phyloP scores from a whole-genome alignment of 2,888 invertebrate genomes.

The Clivina fossor region DNA sequence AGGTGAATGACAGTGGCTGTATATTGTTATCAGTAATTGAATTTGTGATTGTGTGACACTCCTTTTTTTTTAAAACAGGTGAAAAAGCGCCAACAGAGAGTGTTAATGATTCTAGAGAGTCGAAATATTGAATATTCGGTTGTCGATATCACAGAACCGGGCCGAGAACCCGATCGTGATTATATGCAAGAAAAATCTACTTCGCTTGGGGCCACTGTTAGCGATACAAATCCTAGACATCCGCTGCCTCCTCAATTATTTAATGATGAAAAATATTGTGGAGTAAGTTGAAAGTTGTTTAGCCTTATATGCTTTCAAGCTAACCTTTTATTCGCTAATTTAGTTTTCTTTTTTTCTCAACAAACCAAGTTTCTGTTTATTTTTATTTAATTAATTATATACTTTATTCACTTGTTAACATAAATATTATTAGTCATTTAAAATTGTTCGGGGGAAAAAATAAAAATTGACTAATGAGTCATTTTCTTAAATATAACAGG shows the following conservation, averaged over 20 bases:
- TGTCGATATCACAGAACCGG: conserved; percentile 94
- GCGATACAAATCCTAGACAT: conserved; percentile 73
- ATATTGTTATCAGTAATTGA: conserved; percentile 11
- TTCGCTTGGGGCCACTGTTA: conserved; percentile 71
- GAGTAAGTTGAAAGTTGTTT: conserved; percentile 62
- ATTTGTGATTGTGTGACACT: conserved; percentile 16
- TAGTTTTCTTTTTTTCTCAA: no score
- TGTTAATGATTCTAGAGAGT: conserved; percentile 90
- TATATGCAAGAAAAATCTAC: conserved; percentile 90
- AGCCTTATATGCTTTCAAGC: neutral
- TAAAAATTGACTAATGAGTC: no score
- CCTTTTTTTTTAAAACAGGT: conserved; percentile 63
- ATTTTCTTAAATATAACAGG: conserved; percentile 15
- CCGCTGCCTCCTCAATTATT: conserved; percentile 93
- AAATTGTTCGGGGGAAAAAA: no score
- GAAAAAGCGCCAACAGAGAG: conserved; percentile 92
- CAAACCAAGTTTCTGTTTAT: no score
- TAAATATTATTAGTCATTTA: no score
- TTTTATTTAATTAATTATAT: no score
- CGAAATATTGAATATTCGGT: conserved; percentile 85
- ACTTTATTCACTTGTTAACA: no score
- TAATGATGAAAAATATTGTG: conserved; percentile 89
- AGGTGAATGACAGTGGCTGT: conserved; percentile 63
- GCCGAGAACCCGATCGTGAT: conserved; percentile 82
- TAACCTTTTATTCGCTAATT: no score